These are phyloP conservation scores for Phataginus tricuspis DNA, from an alignment of 2,797 vertebrate species.

Conservation along the genomic window DNA sequence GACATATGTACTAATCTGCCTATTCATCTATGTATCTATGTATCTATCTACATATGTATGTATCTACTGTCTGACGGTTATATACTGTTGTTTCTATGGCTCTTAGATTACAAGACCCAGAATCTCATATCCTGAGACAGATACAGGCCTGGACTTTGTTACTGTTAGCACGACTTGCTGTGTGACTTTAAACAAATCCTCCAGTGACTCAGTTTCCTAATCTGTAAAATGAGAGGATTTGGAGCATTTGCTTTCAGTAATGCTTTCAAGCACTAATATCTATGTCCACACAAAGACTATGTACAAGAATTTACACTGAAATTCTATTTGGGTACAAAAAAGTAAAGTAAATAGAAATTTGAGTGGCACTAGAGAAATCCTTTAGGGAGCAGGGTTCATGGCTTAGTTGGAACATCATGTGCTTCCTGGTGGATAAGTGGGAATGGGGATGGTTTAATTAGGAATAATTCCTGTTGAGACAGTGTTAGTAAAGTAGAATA, in stretches of 20 bases:
- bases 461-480: neutral
- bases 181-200: neutral
- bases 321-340: neutral
- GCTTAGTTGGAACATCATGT: neutral
- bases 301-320: neutral
- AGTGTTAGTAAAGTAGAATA: neutral
- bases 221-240: neutral
- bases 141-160: neutral
- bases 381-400: neutral
- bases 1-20: neutral
- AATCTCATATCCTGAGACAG: neutral
- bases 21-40: neutral
- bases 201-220: neutral
- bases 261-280: neutral
- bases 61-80: neutral
- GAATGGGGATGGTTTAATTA: neutral
- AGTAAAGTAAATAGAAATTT: neutral
- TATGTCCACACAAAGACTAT: neutral
- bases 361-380: neutral
- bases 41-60: fast-evolving
- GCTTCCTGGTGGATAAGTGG: neutral
- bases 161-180: neutral
- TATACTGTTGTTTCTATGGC: neutral
- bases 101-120: neutral
- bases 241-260: neutral